Percentiles rank a stretch among this genome's conserved stretches.
phyloP scores from a whole-genome alignment of 64 coral and sea anemone species.

The Pocillopora verrucosa region DNA sequence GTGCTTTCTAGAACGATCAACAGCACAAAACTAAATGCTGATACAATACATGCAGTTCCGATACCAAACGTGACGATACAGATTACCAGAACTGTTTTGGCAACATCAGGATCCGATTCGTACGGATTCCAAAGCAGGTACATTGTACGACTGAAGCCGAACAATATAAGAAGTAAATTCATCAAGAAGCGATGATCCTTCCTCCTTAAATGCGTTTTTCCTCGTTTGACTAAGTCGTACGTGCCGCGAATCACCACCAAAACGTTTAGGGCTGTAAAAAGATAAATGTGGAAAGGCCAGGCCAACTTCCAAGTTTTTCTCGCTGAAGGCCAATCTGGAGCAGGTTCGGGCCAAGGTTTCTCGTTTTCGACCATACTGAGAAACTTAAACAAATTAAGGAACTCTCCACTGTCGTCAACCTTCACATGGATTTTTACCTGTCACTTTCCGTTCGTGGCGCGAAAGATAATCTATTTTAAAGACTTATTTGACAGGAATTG shows the following conservation, averaged over 20 bases:
- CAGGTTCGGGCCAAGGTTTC: slow-evolving; percentile 62
- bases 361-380: background rate
- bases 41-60: slow-evolving; percentile 63
- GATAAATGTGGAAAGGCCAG: slow-evolving; percentile 53
- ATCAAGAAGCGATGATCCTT: slow-evolving; percentile 49
- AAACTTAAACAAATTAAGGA: background rate
- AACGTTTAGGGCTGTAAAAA: slow-evolving; percentile 45
- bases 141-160: slow-evolving; percentile 34
- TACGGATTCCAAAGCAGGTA: slow-evolving; percentile 64
- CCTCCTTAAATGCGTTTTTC: slow-evolving; percentile 2
- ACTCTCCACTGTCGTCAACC: background rate
- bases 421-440: background rate
- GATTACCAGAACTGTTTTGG: slow-evolving; percentile 16
- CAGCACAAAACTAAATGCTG: slow-evolving; percentile 63
- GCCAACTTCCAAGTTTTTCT: slow-evolving; percentile 28
- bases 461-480: no score
- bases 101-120: background rate
- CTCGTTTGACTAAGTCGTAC: background rate
- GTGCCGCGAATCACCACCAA: background rate
- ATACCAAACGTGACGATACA: slow-evolving; percentile 44
- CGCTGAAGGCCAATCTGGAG: slow-evolving; percentile 58
- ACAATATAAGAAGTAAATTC: slow-evolving; percentile 46
- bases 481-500: background rate
- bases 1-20: slow-evolving; percentile 78
- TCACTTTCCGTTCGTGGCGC: no score